Percentiles rank a stretch among this genome's conserved stretches.
Conservation (phyloP, 2,113 vertebrate genomes). For the Sinocyclocheilus maitianheensis region DNA sequence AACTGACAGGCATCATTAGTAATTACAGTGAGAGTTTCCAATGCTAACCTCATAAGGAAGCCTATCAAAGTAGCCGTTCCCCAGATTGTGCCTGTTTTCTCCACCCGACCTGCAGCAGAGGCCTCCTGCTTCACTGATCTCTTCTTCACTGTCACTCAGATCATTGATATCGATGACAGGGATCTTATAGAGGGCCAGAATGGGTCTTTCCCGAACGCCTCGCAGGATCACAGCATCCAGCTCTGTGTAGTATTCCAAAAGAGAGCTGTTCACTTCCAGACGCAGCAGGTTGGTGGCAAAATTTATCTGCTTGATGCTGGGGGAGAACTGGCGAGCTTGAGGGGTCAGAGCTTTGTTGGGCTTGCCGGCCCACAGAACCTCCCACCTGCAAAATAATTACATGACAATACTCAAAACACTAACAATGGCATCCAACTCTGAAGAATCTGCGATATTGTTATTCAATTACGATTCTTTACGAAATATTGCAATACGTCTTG, state of each 20-base stretch:
- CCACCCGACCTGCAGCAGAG: slow-evolving; percentile 74
- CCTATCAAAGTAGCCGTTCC: slow-evolving; percentile 94
- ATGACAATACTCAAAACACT: not conserved
- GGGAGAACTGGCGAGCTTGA: slow-evolving; percentile 93
- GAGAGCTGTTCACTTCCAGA: slow-evolving; percentile 93
- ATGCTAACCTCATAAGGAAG: slow-evolving; percentile 93
- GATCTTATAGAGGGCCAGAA: slow-evolving; percentile 86
- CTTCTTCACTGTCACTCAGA: slow-evolving; percentile 90
- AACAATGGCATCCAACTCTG: not conserved
- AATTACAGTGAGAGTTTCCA: not conserved
- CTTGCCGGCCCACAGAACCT: slow-evolving; percentile 92
- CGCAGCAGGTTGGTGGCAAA: slow-evolving; percentile 96
- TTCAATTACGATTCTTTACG: not conserved
- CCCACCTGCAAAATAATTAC: slow-evolving; percentile 81
- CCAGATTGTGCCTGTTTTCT: slow-evolving; percentile 76
- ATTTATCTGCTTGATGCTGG: slow-evolving; percentile 89
- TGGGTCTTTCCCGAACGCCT: slow-evolving; percentile 87
- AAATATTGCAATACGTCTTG: not conserved
- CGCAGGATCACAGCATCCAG: slow-evolving; percentile 94
- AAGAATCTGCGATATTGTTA: not conserved
- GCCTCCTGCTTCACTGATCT: slow-evolving; percentile 75
- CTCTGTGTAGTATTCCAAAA: slow-evolving; percentile 96
- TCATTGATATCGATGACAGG: slow-evolving; percentile 86
- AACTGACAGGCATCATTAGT: not conserved
- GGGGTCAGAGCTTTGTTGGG: slow-evolving; percentile 85